Conservation (phyloP, 1,140 invertebrate species). For the Vollenhovia emeryi region DNA sequence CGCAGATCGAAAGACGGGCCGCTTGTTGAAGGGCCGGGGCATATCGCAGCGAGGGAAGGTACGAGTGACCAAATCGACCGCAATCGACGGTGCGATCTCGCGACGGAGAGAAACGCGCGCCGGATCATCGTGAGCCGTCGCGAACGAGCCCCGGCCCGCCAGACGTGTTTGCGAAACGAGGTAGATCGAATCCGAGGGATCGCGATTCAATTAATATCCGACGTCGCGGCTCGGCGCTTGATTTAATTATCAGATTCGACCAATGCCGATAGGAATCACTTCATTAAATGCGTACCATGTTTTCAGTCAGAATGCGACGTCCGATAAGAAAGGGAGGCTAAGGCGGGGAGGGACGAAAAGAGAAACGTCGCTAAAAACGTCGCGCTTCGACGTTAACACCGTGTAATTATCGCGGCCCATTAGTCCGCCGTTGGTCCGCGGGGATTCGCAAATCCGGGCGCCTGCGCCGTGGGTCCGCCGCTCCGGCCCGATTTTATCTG, state of each 20-base stretch:
- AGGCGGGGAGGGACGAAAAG: not conserved
- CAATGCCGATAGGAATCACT: constrained; percentile 75
- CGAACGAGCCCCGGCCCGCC: constrained; percentile 27
- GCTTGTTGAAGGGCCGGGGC: constrained; percentile 19
- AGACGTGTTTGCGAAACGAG: constrained; percentile 66
- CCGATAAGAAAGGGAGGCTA: not conserved
- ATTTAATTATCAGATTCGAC: constrained; percentile 81
- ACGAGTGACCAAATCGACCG: constrained; percentile 40
- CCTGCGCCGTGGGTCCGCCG: not conserved
- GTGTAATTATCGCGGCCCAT: constrained; percentile 49
- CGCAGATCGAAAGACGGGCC: constrained; percentile 30
- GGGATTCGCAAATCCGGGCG: not conserved
- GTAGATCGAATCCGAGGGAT: constrained; percentile 65
- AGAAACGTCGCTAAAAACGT: not conserved
- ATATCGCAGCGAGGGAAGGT: constrained; percentile 6
- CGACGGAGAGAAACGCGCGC: constrained; percentile 46
- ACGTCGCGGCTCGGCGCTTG: constrained; percentile 60
- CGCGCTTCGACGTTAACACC: constrained; percentile 3
- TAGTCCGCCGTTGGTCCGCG: constrained; percentile 2
- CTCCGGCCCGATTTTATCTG: constrained; percentile 9
- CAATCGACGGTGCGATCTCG: constrained; percentile 56
- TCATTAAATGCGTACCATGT: constrained; percentile 73
- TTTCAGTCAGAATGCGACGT: constrained; percentile 10
- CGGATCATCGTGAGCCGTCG: constrained; percentile 67
- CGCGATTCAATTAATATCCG: constrained; percentile 76